Percentiles rank a stretch among this genome's conserved stretches.
These are phyloP conservation scores for Mesoligia furuncula DNA, from an alignment of 2,888 invertebrate species.

Conservation along the genomic window DNA sequence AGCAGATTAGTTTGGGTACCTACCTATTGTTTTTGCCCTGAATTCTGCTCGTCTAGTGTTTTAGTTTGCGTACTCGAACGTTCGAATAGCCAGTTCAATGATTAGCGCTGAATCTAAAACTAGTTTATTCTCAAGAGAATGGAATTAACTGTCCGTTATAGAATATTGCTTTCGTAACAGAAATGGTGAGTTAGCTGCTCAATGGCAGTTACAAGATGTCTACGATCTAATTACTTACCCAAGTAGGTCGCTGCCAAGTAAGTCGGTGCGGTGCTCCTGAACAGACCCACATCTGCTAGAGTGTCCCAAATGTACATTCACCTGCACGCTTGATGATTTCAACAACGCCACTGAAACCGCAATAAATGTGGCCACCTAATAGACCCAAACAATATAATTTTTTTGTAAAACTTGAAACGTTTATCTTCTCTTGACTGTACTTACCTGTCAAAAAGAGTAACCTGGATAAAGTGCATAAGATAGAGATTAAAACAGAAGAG, in stretches of 20 bases:
- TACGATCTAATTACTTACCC: neutral
- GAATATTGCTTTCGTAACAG: slow-evolving; percentile 2
- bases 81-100: slow-evolving; percentile 25
- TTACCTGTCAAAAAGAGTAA: no score
- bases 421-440: no score
- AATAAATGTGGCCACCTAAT: neutral
- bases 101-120: slow-evolving; percentile 36
- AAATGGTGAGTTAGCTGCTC: slow-evolving; percentile 17
- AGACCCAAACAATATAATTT: no score
- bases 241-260: neutral
- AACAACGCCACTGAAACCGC: neutral
- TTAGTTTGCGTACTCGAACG: slow-evolving; percentile 34
- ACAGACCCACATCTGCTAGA: neutral
- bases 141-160: slow-evolving; percentile 2
- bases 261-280: neutral
- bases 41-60: slow-evolving; percentile 48
- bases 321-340: neutral
- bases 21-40: slow-evolving; percentile 47
- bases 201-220: neutral
- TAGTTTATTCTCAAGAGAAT: slow-evolving; percentile 15
- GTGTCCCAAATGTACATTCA: neutral
- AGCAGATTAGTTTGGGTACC: slow-evolving; percentile 62
- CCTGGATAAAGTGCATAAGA: no score
- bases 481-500: no score
- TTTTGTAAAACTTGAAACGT: no score